Evolutionary conservation across 1,140 invertebrate species (phyloP), one percentile per base, ranked within the genome.

Genomic region (Caerostris extrusa): DNA sequence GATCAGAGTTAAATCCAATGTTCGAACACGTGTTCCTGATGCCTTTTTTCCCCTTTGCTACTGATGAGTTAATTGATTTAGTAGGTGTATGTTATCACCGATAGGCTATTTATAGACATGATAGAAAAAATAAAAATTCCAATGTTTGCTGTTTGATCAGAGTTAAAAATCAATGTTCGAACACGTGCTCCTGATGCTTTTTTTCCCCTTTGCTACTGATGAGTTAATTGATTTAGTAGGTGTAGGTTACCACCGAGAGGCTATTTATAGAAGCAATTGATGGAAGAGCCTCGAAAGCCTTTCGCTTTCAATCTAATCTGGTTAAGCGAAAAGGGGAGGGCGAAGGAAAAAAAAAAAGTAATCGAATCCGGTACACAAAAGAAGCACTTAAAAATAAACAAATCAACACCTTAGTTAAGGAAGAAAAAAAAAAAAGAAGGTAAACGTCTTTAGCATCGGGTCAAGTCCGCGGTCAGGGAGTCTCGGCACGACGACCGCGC

Each of bases 211-310:
- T 10, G 69, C 0, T 34, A 50, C 19, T 50, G 69, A 50, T 77
- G 69, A 77, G 19, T 50, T 77, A 77, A 77, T 77, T 77, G 69
- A 10, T 8, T 77, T 77, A 77, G 69, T 77, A 3, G 34, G 34
- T 7, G 69, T 77, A 7, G 3, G 69, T 77, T 34, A 77, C 69
- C 19, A 53, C 10, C 10, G 3, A 3, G 8, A 77, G 8, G 19
- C 69, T 77, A 77, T 77, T 77, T 50, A 77, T 50, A 77, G 69
- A 10, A 77, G 7, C 69, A 34, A 77, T 77, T 77, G 69, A 77
- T 77, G 69, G 3, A 77, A 77, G 19, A 71, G 67, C 19, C 34
- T 34, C 5, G 67, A 71, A 71, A 50, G 5, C 19, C 69, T 53
- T 77, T 77, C 3, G 69, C 69, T 50, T 77, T 34, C 34, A 14